phyloP scores from a whole-genome alignment of 1,140 invertebrate genomes.

The Capitella teleta region DNA sequence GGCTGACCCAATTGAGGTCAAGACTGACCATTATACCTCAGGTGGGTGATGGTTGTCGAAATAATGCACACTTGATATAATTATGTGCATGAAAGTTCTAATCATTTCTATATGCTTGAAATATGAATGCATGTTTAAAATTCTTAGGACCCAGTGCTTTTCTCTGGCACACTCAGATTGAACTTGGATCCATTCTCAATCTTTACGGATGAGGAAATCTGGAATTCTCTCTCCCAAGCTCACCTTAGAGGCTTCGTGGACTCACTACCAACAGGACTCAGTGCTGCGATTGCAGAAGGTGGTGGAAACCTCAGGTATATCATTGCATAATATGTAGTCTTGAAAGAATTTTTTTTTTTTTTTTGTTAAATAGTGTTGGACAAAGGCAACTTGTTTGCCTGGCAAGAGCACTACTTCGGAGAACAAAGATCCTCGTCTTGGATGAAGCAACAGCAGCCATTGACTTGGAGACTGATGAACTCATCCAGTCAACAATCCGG shows the following conservation, averaged over 20 bases:
- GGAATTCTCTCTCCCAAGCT: conserved; percentile 65
- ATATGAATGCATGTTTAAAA: too few relatives aligned
- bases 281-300: conserved; percentile 38
- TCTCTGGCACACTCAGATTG: conserved; percentile 64
- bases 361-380: conserved; percentile 54
- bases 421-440: conserved; percentile 80
- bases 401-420: conserved; percentile 70
- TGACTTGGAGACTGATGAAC: conserved; percentile 55
- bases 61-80: too few relatives aligned
- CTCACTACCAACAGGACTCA: conserved; percentile 22
- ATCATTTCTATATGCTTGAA: too few relatives aligned
- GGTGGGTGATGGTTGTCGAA: too few relatives aligned
- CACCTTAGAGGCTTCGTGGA: conserved; percentile 38
- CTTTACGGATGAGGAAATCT: conserved; percentile 56
- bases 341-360: too few relatives aligned
- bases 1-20: conserved; percentile 57
- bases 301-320: conserved; percentile 42
- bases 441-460: conserved; percentile 82
- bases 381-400: conserved; percentile 80
- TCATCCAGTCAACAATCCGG: conserved; percentile 81
- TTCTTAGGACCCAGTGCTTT: conserved; percentile 68
- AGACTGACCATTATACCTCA: conserved; percentile 79
- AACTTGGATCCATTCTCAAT: conserved; percentile 76
- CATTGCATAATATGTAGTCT: too few relatives aligned
- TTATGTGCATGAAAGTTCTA: too few relatives aligned